phyloP scores from a whole-genome alignment of 2,797 vertebrate species.

The Pyrocephalus nanus region DNA sequence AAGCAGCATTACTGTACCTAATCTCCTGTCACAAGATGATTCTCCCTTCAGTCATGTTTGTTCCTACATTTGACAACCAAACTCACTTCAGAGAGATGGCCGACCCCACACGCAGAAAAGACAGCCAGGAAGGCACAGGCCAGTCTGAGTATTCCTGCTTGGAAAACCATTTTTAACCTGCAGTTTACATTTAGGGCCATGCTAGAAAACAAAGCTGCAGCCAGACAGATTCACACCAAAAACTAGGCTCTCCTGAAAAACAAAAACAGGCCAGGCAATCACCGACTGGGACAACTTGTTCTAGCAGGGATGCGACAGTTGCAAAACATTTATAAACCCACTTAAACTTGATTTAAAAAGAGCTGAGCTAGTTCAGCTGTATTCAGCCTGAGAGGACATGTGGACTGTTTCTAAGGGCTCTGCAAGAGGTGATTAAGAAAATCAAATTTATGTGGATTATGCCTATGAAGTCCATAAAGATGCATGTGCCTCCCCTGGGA shows the following conservation, averaged over 20 bases:
- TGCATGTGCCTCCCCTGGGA: not conserved
- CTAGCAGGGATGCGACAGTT: not conserved
- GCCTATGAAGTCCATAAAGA: not conserved
- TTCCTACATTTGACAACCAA: not conserved
- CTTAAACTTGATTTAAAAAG: slow-evolving; percentile 13
- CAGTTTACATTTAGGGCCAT: not conserved
- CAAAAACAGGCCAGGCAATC: not conserved
- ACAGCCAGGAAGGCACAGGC: accelerated
- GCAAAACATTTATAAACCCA: slow-evolving; percentile 5
- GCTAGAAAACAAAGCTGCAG: not conserved
- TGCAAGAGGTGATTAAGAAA: slow-evolving; percentile 3
- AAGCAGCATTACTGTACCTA: not conserved
- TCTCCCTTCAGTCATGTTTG: not conserved
- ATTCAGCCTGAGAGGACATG: not conserved
- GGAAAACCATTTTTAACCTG: not conserved
- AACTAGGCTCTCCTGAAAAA: not conserved
- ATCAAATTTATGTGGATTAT: not conserved
- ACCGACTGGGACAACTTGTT: slow-evolving; percentile 4
- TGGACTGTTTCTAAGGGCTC: not conserved
- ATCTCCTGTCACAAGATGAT: not conserved
- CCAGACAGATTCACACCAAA: not conserved
- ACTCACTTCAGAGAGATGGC: not conserved
- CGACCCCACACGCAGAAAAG: not conserved
- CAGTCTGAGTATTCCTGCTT: not conserved
- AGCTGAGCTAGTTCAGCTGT: slow-evolving; percentile 13